phyloP scores from a whole-genome alignment of 2,797 vertebrate species.

The Tinamus major region DNA sequence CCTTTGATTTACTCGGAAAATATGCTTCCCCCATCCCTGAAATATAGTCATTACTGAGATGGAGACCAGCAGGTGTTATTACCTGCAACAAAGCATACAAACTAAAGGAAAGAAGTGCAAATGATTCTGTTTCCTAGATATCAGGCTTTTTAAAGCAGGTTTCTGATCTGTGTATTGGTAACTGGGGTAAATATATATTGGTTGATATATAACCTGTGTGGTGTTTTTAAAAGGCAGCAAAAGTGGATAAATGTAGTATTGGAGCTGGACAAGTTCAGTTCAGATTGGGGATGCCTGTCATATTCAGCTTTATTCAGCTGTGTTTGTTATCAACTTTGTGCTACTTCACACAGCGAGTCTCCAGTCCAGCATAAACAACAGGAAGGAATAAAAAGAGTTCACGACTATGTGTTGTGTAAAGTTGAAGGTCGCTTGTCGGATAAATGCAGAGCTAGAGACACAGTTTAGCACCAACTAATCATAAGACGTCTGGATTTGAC shows the following conservation, averaged over 20 bases:
- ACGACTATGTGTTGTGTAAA: neutral
- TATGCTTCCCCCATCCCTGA: neutral
- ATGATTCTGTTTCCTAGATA: fast-evolving
- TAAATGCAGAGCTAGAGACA: neutral
- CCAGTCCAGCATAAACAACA: neutral
- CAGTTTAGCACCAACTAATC: neutral
- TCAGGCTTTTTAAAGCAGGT: neutral
- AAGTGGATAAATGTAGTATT: neutral
- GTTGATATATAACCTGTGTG: neutral
- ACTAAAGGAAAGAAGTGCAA: neutral
- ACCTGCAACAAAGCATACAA: neutral
- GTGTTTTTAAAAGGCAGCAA: neutral
- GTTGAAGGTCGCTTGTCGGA: neutral
- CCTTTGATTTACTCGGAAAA: neutral
- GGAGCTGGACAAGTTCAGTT: neutral
- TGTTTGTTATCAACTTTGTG: neutral
- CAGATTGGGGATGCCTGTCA: neutral
- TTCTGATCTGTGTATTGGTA: neutral
- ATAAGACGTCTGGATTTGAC: neutral
- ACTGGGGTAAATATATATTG: neutral
- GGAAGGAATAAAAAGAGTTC: neutral
- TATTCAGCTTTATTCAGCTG: fast-evolving
- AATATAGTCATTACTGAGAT: neutral
- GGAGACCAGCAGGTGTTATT: neutral
- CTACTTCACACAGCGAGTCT: neutral